phyloP scores from a whole-genome alignment of 2,113 vertebrate genomes.

The Antechinus flavipes region DNA sequence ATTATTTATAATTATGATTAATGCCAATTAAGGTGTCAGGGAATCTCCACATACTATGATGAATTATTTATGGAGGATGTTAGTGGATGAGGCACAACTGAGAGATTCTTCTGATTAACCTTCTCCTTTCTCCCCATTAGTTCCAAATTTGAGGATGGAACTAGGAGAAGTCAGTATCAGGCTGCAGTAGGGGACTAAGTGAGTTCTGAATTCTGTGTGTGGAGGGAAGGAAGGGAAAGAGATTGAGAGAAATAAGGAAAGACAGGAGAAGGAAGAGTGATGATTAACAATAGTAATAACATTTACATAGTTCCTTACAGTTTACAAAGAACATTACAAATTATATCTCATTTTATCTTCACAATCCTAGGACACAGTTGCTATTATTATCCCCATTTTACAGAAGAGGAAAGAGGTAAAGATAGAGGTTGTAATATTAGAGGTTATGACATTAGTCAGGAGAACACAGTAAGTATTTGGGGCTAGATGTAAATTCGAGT shows the following conservation, averaged over 20 bases:
- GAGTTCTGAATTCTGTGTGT: not conserved
- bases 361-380: not conserved
- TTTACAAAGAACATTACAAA: not conserved
- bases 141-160: not conserved
- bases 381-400: not conserved
- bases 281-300: not conserved
- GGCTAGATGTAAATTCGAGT: not conserved
- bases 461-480: not conserved
- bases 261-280: not conserved
- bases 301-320: not conserved
- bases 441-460: not conserved
- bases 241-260: not conserved
- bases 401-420: not conserved
- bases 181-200: not conserved
- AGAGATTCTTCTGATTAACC: not conserved
- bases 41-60: not conserved
- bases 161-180: not conserved
- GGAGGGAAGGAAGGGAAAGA: not conserved
- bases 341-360: not conserved
- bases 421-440: not conserved
- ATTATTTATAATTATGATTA: not conserved
- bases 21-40: not conserved
- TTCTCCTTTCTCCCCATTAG: not conserved
- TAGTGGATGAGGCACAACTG: not conserved
- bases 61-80: not conserved